Evolutionary conservation across 1,140 invertebrate species (phyloP).

Genomic region (Trigoniulus corallinus): DNA sequence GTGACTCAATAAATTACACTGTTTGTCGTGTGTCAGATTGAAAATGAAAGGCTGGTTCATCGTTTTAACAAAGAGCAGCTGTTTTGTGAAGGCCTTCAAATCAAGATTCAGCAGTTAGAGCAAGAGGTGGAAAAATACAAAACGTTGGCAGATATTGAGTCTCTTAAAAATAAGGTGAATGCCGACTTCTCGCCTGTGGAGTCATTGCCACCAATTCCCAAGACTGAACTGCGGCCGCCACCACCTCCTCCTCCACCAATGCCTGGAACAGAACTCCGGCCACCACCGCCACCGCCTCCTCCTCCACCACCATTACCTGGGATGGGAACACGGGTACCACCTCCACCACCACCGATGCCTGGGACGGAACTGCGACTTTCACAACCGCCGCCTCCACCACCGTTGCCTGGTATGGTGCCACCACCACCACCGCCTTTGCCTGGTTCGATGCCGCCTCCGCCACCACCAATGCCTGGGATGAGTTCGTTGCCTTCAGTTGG

Average conservation of each 20-base stretch:
- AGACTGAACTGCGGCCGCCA: slow-evolving; percentile 20
- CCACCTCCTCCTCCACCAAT: slow-evolving; percentile 17
- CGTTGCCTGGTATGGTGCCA: slow-evolving; percentile 15
- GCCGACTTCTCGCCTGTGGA: slow-evolving; percentile 19
- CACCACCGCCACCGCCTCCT: slow-evolving; percentile 14
- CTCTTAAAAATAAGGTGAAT: slow-evolving; percentile 17
- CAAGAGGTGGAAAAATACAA: slow-evolving; percentile 26
- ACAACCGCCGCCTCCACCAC: slow-evolving; percentile 20
- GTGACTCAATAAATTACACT: no score
- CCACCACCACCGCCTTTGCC: slow-evolving; percentile 20
- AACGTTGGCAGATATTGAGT: slow-evolving; percentile 26
- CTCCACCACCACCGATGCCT: slow-evolving; percentile 19
- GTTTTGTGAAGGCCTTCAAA: no score
- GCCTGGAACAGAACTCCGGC: slow-evolving; percentile 6
- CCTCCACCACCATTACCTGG: slow-evolving; percentile 14
- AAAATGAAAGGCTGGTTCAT: no score
- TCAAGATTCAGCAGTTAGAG: slow-evolving; percentile 26
- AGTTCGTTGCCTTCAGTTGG: slow-evolving; percentile 18
- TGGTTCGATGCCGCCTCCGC: slow-evolving; percentile 23
- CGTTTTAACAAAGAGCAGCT: no score
- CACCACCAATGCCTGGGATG: slow-evolving; percentile 18
- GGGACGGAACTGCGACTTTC: slow-evolving; percentile 31
- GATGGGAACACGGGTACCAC: slow-evolving; percentile 13
- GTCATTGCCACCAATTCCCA: slow-evolving; percentile 15
- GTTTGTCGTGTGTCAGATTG: no score